Percentiles rank a stretch among this genome's conserved stretches.
Conservation (phyloP, 2,888 invertebrate genomes). For the Netelia fuscicornis region DNA sequence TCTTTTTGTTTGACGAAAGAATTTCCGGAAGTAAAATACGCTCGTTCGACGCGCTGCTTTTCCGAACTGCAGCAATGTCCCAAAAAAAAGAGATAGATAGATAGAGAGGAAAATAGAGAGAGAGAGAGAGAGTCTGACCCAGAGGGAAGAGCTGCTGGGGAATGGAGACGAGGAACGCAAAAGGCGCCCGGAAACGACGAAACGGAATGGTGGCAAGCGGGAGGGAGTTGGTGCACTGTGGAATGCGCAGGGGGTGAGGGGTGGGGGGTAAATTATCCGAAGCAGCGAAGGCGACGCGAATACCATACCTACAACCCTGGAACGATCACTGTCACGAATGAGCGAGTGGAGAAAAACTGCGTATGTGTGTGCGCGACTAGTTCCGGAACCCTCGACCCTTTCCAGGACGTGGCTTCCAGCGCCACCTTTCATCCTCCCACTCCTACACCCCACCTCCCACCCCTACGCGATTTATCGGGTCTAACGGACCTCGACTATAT, state of each 20-base stretch:
- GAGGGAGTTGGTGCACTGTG: slow-evolving; percentile 3
- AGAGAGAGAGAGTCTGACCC: slow-evolving; percentile 19
- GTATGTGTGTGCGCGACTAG: slow-evolving; percentile 10
- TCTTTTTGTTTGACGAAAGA: slow-evolving; percentile 1
- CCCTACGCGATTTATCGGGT: slow-evolving; percentile 27
- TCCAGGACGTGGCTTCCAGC: background rate
- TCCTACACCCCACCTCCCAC: background rate
- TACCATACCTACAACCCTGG: slow-evolving; percentile 26
- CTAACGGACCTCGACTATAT: slow-evolving; percentile 1
- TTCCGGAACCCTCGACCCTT: background rate
- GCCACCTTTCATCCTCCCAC: slow-evolving; percentile 13
- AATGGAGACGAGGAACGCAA: slow-evolving; percentile 63
- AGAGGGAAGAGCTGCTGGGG: slow-evolving; percentile 58
- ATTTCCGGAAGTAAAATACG: background rate
- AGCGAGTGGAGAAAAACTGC: slow-evolving; percentile 38
- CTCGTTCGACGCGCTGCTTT: slow-evolving; percentile 22
- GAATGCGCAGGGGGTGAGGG: slow-evolving; percentile 32
- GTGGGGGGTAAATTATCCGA: slow-evolving; percentile 58
- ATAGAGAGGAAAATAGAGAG: slow-evolving; percentile 23
- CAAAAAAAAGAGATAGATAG: slow-evolving; percentile 14
- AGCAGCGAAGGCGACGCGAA: slow-evolving; percentile 54
- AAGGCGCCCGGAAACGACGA: slow-evolving; percentile 3
- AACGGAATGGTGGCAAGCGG: slow-evolving; percentile 15
- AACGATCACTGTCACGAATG: slow-evolving; percentile 57
- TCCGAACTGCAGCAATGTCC: slow-evolving; percentile 22